Evolutionary conservation across 2,888 invertebrate genomes (phyloP).

Genomic region (Pilophorus perplexus): DNA sequence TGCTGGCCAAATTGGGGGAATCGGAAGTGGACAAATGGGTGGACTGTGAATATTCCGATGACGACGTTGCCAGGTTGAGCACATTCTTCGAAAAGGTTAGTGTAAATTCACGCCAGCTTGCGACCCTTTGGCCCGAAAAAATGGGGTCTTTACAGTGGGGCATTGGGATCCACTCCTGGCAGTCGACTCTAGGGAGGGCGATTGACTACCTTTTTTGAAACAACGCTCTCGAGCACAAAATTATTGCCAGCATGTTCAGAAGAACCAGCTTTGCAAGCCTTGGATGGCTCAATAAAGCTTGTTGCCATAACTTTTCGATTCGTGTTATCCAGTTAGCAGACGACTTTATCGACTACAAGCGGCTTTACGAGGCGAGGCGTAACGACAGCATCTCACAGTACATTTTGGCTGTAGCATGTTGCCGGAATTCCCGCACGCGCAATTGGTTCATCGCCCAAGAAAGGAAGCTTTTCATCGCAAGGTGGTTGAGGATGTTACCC

Average conservation of each 20-base stretch:
- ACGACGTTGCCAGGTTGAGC: no score
- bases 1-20: background rate
- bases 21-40: background rate
- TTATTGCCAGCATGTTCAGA: no score
- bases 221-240: no score
- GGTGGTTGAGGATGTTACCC: slow-evolving; percentile 34
- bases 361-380: slow-evolving; percentile 25
- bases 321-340: no score
- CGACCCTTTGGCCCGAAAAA: background rate
- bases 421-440: slow-evolving; percentile 24
- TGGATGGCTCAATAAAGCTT: background rate
- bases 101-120: background rate
- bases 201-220: no score
- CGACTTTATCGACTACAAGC: slow-evolving; percentile 17
- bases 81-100: background rate
- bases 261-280: background rate
- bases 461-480: slow-evolving; percentile 37
- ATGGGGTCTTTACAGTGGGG: no score
- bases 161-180: no score
- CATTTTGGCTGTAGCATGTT: slow-evolving; percentile 33
- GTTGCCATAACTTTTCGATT: no score
- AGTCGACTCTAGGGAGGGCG: no score
- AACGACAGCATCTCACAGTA: slow-evolving; percentile 35
- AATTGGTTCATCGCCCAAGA: slow-evolving; percentile 44
- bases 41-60: background rate